phyloP scores from a whole-genome alignment of 2,888 invertebrate species.

The Lasius fuliginosus region DNA sequence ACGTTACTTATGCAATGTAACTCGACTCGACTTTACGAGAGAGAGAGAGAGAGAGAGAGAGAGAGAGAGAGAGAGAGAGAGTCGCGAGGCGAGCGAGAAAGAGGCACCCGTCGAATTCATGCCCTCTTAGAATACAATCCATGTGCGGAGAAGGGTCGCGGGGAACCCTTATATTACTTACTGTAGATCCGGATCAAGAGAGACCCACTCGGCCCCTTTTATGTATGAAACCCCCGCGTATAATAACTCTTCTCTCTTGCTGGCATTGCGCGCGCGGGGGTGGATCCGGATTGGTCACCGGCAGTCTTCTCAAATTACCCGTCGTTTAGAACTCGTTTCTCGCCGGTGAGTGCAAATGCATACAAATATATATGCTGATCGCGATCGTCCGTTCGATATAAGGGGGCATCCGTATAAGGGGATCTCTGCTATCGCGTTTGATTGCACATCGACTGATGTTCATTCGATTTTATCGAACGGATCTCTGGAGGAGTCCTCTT shows the following conservation, averaged over 20 bases:
- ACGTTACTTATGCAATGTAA: constrained; percentile 83
- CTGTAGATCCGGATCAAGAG: constrained; percentile 73
- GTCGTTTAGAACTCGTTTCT: constrained; percentile 85
- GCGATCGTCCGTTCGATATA: constrained; percentile 35
- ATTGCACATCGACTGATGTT: constrained; percentile 77
- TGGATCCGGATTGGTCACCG: constrained; percentile 60
- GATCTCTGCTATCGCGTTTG: constrained; percentile 71
- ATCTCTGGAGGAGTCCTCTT: constrained; percentile 58
- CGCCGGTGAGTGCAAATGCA: constrained; percentile 82
- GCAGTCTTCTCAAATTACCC: constrained; percentile 83
- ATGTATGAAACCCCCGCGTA: constrained; percentile 75
- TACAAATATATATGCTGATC: constrained; percentile 82
- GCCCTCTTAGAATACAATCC: constrained; percentile 82
- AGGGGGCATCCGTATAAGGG: constrained; percentile 15
- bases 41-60: constrained; percentile 26
- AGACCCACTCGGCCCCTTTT: constrained; percentile 76
- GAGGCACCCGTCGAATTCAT: constrained; percentile 79
- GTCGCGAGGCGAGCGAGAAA: background rate
- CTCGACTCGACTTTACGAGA: constrained; percentile 76
- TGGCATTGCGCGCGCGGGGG: constrained; percentile 68
- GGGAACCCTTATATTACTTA: constrained; percentile 82
- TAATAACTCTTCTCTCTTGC: constrained; percentile 75
- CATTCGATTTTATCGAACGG: constrained; percentile 80
- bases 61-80: constrained; percentile 22
- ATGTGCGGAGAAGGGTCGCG: constrained; percentile 82